Base-by-base conservation (phyloP, 2,113 vertebrate genomes). In the Pelecanus crispus region DNA sequence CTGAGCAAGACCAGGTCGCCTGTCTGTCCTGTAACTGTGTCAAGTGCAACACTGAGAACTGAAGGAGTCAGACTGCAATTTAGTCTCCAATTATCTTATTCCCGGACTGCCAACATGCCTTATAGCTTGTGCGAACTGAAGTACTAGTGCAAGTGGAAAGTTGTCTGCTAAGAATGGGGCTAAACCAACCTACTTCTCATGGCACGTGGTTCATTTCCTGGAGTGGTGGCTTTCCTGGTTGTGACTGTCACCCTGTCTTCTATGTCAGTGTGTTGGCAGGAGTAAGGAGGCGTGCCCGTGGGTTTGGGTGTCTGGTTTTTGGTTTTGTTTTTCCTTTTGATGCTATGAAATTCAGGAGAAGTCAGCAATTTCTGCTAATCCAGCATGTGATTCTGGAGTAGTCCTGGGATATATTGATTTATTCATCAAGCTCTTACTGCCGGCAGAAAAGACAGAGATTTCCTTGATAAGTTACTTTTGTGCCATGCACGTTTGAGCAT, bases 71-170 rank as follows among this genome's bases (percentile, higher is more conserved):
- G 36, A 25, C 18, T 1, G 2, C 13, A 15, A 13, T 45, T 61
- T 22, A 40, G 32, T 50, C 31, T 74, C 38, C 24, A 56, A 0
- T 52, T 31, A 11, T 12, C 50, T 71, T 74, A 11, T 66, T 74
- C 6, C 22, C 67, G 38, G 45, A 58, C 29, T 67, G 25, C 26
- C 22, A 70, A 3, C 44, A 22, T 9, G 4, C 36, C 26, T 81
- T 0, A 1, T 16, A 74, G 21, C 21, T 53, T 22, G 3, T 53
- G 36, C 2, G 10, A 73, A 28, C 14, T 26, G 16, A 62, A 45
- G 55, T 31, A 34, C 29, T 52, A 2, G 4, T 3, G 5, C 0
- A 3, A 52, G 21, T n/a, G 17, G 38, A 71, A 32, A 0, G 0
- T n/a, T 71, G 17, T 4, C 40, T 9, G 3, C 32, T 52, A 55